Conservation (phyloP, 2,113 vertebrate genomes). For the Capreolus pygargus region DNA sequence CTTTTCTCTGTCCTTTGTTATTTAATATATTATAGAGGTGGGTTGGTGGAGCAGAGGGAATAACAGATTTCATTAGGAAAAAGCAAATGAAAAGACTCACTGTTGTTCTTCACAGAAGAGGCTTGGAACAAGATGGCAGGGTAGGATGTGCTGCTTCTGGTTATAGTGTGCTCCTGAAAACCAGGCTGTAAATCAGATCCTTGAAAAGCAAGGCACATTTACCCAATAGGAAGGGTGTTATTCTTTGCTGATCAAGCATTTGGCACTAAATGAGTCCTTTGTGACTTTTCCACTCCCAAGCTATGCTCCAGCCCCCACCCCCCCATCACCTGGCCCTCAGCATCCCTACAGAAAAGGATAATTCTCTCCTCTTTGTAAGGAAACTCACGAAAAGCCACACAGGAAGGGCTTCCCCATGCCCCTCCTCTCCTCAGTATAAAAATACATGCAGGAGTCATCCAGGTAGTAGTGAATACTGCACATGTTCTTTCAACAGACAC, state of each 20-base stretch:
- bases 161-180: not conserved
- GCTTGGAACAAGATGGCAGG: not conserved
- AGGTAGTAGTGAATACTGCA: not conserved
- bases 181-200: slow-evolving; percentile 5
- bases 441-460: not conserved
- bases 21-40: not conserved
- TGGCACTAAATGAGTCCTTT: not conserved
- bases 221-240: not conserved
- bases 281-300: not conserved
- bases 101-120: not conserved
- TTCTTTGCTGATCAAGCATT: slow-evolving; percentile 20
- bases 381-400: not conserved
- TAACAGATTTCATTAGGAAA: slow-evolving; percentile 31
- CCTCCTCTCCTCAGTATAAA: not conserved
- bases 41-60: not conserved
- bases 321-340: not conserved
- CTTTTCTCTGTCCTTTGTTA: not conserved
- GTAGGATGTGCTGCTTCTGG: not conserved
- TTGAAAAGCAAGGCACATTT: slow-evolving; percentile 42
- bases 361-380: not conserved
- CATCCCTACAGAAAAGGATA: not conserved
- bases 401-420: not conserved
- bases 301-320: not conserved
- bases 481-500: not conserved
- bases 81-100: slow-evolving; percentile 32